Evolutionary conservation across 2,113 vertebrate genomes (phyloP).

Genomic region (Toxostoma redivivum): DNA sequence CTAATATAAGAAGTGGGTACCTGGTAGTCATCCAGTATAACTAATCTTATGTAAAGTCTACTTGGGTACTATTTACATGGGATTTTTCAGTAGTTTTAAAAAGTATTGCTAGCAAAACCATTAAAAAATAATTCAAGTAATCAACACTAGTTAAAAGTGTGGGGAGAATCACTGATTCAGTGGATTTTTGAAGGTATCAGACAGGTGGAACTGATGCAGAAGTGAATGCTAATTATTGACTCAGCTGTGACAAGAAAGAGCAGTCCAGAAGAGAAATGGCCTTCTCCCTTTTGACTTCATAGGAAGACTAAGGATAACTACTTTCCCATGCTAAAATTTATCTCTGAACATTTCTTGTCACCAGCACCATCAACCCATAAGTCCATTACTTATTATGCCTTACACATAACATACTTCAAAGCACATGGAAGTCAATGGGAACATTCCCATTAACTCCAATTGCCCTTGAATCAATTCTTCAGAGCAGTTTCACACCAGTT

Average conservation of each 20-base stretch:
- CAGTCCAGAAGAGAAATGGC: not conserved
- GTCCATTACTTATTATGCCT: not conserved
- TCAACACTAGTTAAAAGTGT: not conserved
- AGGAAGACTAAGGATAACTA: not conserved
- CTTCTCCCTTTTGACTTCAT: not conserved
- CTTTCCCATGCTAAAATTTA: not conserved
- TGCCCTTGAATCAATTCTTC: not conserved
- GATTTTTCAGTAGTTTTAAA: not conserved
- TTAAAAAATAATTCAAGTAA: not conserved
- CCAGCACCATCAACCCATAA: not conserved
- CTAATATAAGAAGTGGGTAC: not conserved
- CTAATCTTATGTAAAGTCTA: not conserved
- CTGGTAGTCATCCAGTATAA: not conserved
- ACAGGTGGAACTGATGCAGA: not conserved
- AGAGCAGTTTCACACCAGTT: not conserved
- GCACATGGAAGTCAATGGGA: not conserved
- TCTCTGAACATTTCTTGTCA: not conserved
- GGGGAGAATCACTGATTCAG: not conserved
- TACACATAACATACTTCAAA: not conserved
- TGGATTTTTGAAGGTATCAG: not conserved
- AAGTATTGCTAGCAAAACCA: not conserved
- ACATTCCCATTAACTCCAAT: constrained; percentile 9
- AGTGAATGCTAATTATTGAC: not conserved
- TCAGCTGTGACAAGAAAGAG: not conserved
- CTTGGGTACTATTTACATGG: not conserved